Evolutionary conservation across 2,888 invertebrate species (phyloP), one percentile per base, ranked within the genome.

Genomic region (Orthosia incerta): DNA sequence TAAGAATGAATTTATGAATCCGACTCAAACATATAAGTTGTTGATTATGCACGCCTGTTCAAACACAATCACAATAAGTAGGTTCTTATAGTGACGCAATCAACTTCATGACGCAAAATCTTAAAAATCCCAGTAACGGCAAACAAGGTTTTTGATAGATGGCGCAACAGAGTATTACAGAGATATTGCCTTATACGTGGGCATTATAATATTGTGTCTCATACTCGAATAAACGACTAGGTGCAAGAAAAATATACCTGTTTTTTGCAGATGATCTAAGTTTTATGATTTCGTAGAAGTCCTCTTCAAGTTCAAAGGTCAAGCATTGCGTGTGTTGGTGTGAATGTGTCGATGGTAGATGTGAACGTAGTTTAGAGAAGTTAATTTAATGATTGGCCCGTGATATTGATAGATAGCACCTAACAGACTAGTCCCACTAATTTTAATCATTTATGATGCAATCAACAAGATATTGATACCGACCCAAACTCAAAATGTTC

Each of bases 111-210:
- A 74, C 63, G 65, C 75, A 77, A 77, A 83, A 83, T 61, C 57
- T 74, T 74, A 61, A 76, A 67, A 64, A 61, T 63, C 66, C 63
- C 71, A 55, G 62, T 69, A 71, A 71, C 74, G 16, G 53, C 71
- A 69, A 81, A 81, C 75, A 81, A 84, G 71, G 75, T 66, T 75
- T 65, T 71, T 71, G 63, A 67, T 81, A 64, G 78, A 71, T 84
- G 85, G 63, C 61, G 83, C 60, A 84, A 82, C 39, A 39, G 61
- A 45, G 71, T 68, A 70, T 70, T 73, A 67, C 50, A 46, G 48
- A 72, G 15, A 51, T 50, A 60, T 57, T 57, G 61, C 50, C 16
- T 9, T 68, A 26, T 5, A 53, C 26, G 63, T 71, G 31, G 5
- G 59, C 23, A 46, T 57, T 65, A 48, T 64, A 50, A 48, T 64